Evolutionary conservation across 1,140 invertebrate genomes (phyloP), one percentile per base, ranked within the genome.

Genomic region (Heliconius melpomene): DNA sequence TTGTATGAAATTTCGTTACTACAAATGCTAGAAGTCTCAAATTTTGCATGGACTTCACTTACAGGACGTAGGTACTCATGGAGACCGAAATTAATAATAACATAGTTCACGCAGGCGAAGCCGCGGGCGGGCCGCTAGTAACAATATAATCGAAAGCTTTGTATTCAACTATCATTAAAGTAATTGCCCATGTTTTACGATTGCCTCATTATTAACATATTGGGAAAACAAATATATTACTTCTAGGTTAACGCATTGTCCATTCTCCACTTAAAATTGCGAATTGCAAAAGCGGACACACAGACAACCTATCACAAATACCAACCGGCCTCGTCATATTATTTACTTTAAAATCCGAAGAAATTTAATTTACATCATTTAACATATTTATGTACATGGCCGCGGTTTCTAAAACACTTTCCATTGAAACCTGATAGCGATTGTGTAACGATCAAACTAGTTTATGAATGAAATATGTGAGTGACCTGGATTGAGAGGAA

Each of bases 401-500:
- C 54, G 32, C 70, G 66, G 75, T 87, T 85, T 87, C 84, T 86
- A 85, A 87, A 82, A 82, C 81, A 77, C 85, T 86, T 81, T 83
- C 80, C 75, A 86, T 78, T 66, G 82, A 81, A 84, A 82, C 81
- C 80, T 80, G 76, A 84, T 81, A 79, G 72, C 78, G 72, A 70
- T 75, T 90, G 83, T 79, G 80, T 83, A 79, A 87, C 73, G 78
- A 83, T 83, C 84, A 80, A 80, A 84, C 87, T 84, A 86, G 89
- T 89, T 88, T 87, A 81, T 84, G 85, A 87, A 87, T 85, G 82
- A 84, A 84, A 82, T 79, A 82, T 83, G 80, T 81, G 80, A 84
- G 77, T 74, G 85, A 79, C 85, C 81, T 77, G 79, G 77, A 83
- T 85, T 75, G 29, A n/a, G 40, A 77, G 75, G 75, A 78, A 79